Evolutionary conservation across 1,140 invertebrate species (phyloP).

Genomic region (Drosophila sturtevanti): DNA sequence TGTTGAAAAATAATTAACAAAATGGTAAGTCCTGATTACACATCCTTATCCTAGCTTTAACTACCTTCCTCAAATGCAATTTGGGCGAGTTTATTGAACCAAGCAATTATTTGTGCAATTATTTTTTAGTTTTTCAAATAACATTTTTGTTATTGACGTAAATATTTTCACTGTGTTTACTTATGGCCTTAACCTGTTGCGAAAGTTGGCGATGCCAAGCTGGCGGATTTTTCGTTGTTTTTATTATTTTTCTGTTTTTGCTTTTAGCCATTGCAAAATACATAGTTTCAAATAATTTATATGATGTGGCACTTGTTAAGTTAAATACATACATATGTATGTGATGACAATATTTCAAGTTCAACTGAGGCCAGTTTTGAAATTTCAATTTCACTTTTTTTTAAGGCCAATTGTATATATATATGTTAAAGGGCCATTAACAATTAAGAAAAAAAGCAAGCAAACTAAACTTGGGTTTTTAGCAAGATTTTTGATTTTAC

Average conservation of each 20-base stretch:
- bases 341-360: slow-evolving; percentile 19
- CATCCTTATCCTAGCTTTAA: neutral
- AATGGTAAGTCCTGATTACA: slow-evolving; percentile 47
- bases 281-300: slow-evolving; percentile 38
- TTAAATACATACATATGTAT: slow-evolving; percentile 24
- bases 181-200: slow-evolving; percentile 63
- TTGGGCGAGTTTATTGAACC: slow-evolving; percentile 33
- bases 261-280: slow-evolving; percentile 51
- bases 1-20: slow-evolving; percentile 1
- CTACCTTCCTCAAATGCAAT: neutral
- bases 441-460: neutral
- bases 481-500: no score
- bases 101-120: neutral
- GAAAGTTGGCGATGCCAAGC: slow-evolving; percentile 69
- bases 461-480: neutral
- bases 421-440: neutral
- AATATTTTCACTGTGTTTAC: slow-evolving; percentile 30
- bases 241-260: neutral
- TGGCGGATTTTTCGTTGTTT: slow-evolving; percentile 34
- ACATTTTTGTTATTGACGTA: slow-evolving; percentile 35
- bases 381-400: neutral
- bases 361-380: slow-evolving; percentile 23
- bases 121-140: neutral
- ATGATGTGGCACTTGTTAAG: slow-evolving; percentile 28
- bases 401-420: neutral